Evolutionary conservation across 2,888 invertebrate genomes (phyloP).

Genomic region (Pyrochroa serraticornis): DNA sequence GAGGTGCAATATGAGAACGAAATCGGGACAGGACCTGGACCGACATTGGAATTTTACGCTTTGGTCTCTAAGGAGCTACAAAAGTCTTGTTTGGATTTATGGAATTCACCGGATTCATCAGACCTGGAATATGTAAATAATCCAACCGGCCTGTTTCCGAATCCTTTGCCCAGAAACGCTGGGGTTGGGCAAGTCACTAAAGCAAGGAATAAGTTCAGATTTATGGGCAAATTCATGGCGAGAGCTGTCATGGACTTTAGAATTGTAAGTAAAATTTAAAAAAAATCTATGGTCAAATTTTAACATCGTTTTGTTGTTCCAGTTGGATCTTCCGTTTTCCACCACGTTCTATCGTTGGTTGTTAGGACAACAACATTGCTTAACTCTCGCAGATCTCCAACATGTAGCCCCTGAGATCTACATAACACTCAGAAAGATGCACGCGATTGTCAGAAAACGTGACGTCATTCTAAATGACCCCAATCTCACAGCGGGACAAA

Average conservation of each 20-base stretch:
- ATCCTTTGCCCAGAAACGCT: constrained; percentile 84
- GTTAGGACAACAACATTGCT: constrained; percentile 82
- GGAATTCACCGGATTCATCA: constrained; percentile 72
- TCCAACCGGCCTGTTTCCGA: constrained; percentile 87
- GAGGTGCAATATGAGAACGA: constrained; percentile 83
- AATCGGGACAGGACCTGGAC: constrained; percentile 98
- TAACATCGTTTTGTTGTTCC: constrained; percentile 41
- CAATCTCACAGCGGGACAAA: constrained; percentile 67
- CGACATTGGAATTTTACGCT: constrained; percentile 98
- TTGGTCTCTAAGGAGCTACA: constrained; percentile 92
- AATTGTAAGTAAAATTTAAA: constrained; percentile 78
- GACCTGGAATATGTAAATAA: constrained; percentile 74
- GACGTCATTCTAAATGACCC: constrained; percentile 67
- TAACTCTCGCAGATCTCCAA: constrained; percentile 80
- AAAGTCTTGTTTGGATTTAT: constrained; percentile 89
- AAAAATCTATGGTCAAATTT: constrained; percentile 24
- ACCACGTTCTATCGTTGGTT: constrained; percentile 96
- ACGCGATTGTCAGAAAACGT: constrained; percentile 75
- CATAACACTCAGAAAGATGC: constrained; percentile 77
- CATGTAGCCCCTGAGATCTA: constrained; percentile 88
- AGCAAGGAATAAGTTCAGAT: constrained; percentile 90
- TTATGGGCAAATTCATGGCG: constrained; percentile 98
- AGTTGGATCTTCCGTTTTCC: constrained; percentile 97
- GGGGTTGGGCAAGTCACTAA: constrained; percentile 84
- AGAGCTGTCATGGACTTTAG: constrained; percentile 99